Evolutionary conservation across 1,140 invertebrate species (phyloP).

Genomic region (Drosophila sechellia): DNA sequence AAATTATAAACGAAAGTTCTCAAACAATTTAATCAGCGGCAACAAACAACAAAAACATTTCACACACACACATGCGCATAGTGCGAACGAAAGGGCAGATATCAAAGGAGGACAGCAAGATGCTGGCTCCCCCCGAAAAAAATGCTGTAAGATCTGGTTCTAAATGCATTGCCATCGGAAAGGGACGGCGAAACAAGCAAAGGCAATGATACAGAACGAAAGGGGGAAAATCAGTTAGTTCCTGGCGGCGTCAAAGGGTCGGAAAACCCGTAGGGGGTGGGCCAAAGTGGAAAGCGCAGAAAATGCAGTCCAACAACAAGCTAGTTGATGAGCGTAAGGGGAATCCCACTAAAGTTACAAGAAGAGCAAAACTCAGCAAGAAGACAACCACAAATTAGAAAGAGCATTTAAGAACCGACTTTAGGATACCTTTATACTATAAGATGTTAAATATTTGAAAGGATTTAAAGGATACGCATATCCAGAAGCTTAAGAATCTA

Average conservation of each 20-base stretch:
- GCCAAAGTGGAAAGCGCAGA: conserved; percentile 62
- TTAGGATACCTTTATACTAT: neutral
- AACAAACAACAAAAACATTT: conserved; percentile 59
- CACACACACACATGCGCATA: conserved; percentile 16
- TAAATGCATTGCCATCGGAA: conserved; percentile 57
- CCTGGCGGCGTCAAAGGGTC: neutral
- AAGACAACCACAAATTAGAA: conserved; percentile 3
- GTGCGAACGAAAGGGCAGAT: neutral
- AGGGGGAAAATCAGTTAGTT: conserved; percentile 13
- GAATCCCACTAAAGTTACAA: conserved; percentile 36
- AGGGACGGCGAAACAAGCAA: conserved; percentile 24
- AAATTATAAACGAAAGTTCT: conserved; percentile 77
- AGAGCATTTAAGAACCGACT: neutral
- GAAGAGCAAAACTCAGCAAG: conserved; percentile 10
- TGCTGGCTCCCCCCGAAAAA: conserved; percentile 49
- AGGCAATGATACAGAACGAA: conserved; percentile 52
- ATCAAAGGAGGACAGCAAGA: conserved; percentile 13
- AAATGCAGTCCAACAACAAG: conserved; percentile 46
- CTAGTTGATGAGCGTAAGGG: conserved; percentile 60
- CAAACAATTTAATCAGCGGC: conserved; percentile 75
- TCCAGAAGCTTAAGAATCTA: too few species aligned
- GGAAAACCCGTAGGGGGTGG: neutral
- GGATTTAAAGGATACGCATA: too few species aligned
- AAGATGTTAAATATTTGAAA: neutral
- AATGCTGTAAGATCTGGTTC: conserved; percentile 67